Evolutionary conservation across 2,113 vertebrate genomes (phyloP), one percentile per base, ranked within the genome.

Genomic region (Petrocephalus microphthalmus): DNA sequence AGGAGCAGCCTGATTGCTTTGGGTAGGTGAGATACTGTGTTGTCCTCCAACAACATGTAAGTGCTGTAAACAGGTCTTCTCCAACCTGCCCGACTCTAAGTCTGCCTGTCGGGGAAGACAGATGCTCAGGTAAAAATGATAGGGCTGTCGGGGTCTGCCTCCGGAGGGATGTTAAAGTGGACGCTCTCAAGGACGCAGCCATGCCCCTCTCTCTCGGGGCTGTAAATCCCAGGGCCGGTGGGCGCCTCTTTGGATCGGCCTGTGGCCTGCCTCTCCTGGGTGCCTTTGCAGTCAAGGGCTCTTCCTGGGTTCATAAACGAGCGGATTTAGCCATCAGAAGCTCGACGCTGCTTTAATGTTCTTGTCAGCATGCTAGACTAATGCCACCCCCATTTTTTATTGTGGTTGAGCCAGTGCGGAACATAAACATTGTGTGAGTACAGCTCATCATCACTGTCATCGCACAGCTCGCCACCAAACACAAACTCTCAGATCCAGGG

Each of bases 41-140:
- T 37, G 67, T 37, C 67, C 67, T 74, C 29, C 78, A 82, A 3
- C 10, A 25, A 85, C 20, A 54, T 53, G 84, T 53, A 85, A 19
- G n/a, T 85, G 56, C 56, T 87, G 29, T 87, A 71, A 29, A 74
- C 67, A 74, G 25, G 67, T 17, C 67, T 13, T 74, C 11, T 74
- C 15, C 45, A n/a, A 33, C 56, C 33, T 57, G 51, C n/a, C 20
- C 17, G 51, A 25, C 53, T 54, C 86, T 19, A 17, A 0, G 57
- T 67, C 20, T 37, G 56, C 25, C n/a, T 67, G 86, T 47, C 86
- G 25, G 33, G 17, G 20, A 67, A 71, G 56, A 87, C 86, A 15
- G 86, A 64, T 49, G 86, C 37, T 49, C 8, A 71, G 56, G 37
- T 87, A 51, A 87, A 64, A 60, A 86, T 60, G 42, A 42, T 86